phyloP scores from a whole-genome alignment of 2,888 invertebrate genomes.

The Brachycybe producta region DNA sequence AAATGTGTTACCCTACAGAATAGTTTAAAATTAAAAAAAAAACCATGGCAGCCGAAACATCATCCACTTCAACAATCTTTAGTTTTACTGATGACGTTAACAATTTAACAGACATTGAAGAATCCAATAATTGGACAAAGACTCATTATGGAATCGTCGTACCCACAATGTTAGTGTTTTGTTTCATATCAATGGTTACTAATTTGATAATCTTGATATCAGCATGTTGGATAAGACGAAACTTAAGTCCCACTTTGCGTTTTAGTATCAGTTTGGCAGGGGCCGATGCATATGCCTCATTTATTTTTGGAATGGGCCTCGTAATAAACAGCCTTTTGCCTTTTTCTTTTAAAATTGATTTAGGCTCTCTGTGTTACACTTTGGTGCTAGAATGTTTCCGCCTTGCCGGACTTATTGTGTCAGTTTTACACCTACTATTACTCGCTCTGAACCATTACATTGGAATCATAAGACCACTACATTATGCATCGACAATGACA shows the following conservation, averaged over 20 bases:
- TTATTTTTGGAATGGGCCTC: constrained; percentile 41
- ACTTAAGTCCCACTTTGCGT: constrained; percentile 42
- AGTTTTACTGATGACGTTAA: not conserved
- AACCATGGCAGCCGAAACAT: not conserved
- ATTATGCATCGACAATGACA: constrained; percentile 47
- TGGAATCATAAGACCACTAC: constrained; percentile 48
- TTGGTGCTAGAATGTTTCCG: constrained; percentile 37
- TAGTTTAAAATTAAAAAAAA: no score
- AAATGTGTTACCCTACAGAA: no score
- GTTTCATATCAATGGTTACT: constrained; percentile 41
- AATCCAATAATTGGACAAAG: not conserved
- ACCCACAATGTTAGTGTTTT: constrained; percentile 38
- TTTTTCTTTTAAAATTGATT: constrained; percentile 27
- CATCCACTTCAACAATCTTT: not conserved
- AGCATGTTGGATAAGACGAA: constrained; percentile 43
- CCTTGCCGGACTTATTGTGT: constrained; percentile 47
- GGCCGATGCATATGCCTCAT: constrained; percentile 45
- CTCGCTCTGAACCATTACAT: constrained; percentile 53
- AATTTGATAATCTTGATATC: constrained; percentile 44
- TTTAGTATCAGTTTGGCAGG: constrained; percentile 46
- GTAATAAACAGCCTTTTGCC: constrained; percentile 43
- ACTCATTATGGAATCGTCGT: constrained; percentile 28
- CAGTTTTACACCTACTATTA: constrained; percentile 48
- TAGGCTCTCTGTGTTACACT: constrained; percentile 28
- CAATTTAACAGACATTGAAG: not conserved